Percentiles rank a stretch among this genome's conserved stretches.
These are phyloP conservation scores for Calypte anna DNA, from an alignment of 2,113 vertebrate species.

Conservation along the genomic window DNA sequence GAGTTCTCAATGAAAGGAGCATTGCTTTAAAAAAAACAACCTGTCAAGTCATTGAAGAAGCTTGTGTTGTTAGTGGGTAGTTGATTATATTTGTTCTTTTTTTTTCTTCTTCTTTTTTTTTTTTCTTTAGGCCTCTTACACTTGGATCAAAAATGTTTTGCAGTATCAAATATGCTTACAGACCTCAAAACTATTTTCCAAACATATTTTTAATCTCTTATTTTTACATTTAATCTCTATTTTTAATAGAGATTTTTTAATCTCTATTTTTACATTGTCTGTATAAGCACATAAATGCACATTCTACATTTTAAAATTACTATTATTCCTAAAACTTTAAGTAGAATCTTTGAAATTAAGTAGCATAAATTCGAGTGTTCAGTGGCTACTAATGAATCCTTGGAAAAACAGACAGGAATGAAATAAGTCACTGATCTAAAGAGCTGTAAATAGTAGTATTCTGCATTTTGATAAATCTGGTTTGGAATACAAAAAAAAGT, in stretches of 20 bases:
- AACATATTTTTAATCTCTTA: not conserved
- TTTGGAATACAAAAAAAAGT: not conserved
- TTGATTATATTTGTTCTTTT: not conserved
- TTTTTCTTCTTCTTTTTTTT: no score
- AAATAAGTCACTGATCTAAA: not conserved
- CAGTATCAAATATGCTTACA: not conserved
- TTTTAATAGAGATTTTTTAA: not conserved
- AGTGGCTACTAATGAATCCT: not conserved
- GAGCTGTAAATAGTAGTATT: not conserved
- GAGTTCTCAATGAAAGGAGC: not conserved
- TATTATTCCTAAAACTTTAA: slow-evolving; percentile 38
- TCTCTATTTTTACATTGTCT: not conserved
- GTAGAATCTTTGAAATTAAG: not conserved
- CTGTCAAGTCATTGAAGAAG: not conserved
- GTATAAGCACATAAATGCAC: not conserved
- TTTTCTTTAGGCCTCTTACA: not conserved
- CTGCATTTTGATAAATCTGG: not conserved
- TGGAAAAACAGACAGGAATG: not conserved
- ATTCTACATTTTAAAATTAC: slow-evolving; percentile 21
- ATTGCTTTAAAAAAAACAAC: not conserved
- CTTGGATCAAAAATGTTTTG: not conserved
- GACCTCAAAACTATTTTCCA: slow-evolving; percentile 29
- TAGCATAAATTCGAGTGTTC: slow-evolving; percentile 15
- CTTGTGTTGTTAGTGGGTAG: not conserved
- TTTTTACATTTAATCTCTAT: not conserved